Evolutionary conservation across 2,888 invertebrate species (phyloP).

Genomic region (Sclerodermus sp.): DNA sequence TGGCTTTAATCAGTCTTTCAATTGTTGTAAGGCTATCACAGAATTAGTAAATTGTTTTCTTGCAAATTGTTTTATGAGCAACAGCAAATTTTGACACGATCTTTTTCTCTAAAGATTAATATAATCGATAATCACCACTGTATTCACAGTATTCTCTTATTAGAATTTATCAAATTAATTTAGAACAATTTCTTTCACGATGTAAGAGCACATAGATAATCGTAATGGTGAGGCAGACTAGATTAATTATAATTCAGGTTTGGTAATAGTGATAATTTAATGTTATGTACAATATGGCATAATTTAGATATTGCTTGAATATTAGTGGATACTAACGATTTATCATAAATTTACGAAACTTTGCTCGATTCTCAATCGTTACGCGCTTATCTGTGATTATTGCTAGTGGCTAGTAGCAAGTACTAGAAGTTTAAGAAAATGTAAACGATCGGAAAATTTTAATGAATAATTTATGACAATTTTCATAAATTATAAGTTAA

Average conservation of each 20-base stretch:
- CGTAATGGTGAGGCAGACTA: constrained; percentile 29
- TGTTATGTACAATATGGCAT: too few species aligned
- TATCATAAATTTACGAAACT: too few species aligned
- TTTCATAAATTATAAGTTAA: too few species aligned
- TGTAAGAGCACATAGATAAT: constrained; percentile 6
- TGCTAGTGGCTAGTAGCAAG: too few species aligned
- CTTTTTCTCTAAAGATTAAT: constrained; percentile 10
- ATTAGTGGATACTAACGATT: too few species aligned
- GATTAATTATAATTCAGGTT: constrained; percentile 5
- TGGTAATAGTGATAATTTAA: too few species aligned
- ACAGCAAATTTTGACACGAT: constrained; percentile 27
- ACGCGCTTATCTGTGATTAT: too few species aligned
- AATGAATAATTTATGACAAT: too few species aligned
- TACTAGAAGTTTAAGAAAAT: too few species aligned
- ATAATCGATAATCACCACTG: constrained; percentile 6
- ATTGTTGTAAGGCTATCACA: constrained; percentile 31
- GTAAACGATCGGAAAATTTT: too few species aligned
- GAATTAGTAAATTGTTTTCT: constrained; percentile 19
- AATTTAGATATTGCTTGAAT: too few species aligned
- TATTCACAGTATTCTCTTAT: constrained; percentile 18
- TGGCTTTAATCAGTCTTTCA: constrained; percentile 30
- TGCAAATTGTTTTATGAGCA: constrained; percentile 4
- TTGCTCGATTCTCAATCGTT: too few species aligned
- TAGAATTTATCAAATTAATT: constrained; percentile 10
- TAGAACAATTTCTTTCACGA: not conserved